phyloP scores from a whole-genome alignment of 1,140 invertebrate genomes.

The Drosophila saltans region DNA sequence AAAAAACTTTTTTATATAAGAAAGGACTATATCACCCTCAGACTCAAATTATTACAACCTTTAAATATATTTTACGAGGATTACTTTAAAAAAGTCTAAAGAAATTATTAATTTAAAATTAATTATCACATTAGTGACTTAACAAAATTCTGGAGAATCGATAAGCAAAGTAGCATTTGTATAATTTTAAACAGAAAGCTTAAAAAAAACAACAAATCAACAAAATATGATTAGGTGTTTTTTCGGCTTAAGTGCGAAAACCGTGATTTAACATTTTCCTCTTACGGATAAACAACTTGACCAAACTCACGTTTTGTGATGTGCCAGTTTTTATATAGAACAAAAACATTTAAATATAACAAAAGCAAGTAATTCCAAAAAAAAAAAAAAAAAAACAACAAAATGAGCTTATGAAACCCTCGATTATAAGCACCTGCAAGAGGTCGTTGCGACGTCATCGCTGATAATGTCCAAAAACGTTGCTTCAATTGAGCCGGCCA shows the following conservation, averaged over 20 bases:
- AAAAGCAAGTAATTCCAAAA: background rate
- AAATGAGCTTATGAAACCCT: constrained; percentile 3
- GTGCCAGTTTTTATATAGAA: constrained; percentile 1
- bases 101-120: background rate
- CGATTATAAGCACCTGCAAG: constrained; percentile 29
- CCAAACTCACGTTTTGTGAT: constrained; percentile 8
- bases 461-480: constrained; percentile 40
- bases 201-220: background rate
- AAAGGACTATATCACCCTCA: too few relatives aligned
- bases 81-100: background rate
- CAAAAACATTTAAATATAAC: background rate
- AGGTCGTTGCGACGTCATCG: constrained; percentile 8
- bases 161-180: too few relatives aligned
- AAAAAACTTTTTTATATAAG: too few relatives aligned
- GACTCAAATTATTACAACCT: too few relatives aligned
- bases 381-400: background rate
- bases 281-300: constrained; percentile 1
- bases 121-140: background rate
- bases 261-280: background rate
- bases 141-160: too few relatives aligned
- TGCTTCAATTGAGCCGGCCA: constrained; percentile 38
- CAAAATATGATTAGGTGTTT: background rate
- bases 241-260: background rate
- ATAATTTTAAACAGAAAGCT: background rate
- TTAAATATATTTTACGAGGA: too few relatives aligned